Base-by-base conservation (phyloP, 2,797 vertebrate species). In the Phoxinus dragarum region DNA sequence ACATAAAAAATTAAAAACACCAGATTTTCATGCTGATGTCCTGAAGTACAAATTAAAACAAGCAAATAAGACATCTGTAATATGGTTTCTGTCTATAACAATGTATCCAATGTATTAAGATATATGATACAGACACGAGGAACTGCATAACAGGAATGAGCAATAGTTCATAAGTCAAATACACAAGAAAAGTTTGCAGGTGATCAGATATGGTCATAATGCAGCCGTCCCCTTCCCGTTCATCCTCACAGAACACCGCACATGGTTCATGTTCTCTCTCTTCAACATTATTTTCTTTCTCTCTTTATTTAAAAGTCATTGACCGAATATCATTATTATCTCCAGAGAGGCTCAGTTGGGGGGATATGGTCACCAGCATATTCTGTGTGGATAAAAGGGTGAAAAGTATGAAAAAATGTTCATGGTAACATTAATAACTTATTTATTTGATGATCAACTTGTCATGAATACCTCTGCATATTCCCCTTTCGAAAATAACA, bases 401-500 rank as follows among this genome's bases (percentile, higher is more conserved):
- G 14, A 66, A 75, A 12, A 54, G 14, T n/a, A 76, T 49, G 21
- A 36, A 59, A 54, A 59, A 3, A 16, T 61, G 21, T 34, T 23
- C 16, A 86, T 9, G n/a, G 6, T 3, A 36, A 56, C 2, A 17
- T 47, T 6, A 52, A 54, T 68, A 52, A 31, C 44, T 61, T 3
- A 66, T 49, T 44, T 67, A 27, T 38, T n/a, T 68, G 12, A 36
- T 38, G 14, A 74, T 69, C 56, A 49, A 49, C 12, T 10, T 38
- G 17, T 11, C 5, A 64, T 36, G 12, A 79, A 49, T 88, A 88
- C 87, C 82, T 83, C 54, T 59, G 56, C 89, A 89, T 11, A 76
- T 54, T 84, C 88, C 96, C 66, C 95, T 91, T 88, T 97, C 94
- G 92, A 99, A 95, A 73, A 90, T 87, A 84, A 99, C 89, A 90